These are phyloP conservation scores for Etia nguti DNA, from an alignment of 2,113 vertebrate genomes.

Conservation along the genomic window DNA sequence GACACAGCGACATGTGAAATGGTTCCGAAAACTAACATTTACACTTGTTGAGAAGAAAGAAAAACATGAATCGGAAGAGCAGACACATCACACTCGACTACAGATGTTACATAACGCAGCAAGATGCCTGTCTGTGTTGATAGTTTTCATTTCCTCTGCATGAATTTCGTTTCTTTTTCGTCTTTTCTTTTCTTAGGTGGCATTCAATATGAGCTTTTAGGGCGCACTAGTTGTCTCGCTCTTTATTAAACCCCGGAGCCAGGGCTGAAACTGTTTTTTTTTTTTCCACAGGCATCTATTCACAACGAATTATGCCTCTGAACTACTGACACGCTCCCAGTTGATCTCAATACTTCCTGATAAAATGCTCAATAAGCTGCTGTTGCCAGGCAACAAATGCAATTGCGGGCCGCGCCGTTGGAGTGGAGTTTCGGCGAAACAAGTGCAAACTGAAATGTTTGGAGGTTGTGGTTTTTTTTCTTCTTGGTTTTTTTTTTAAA, in stretches of 20 bases:
- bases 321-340: slow-evolving; percentile 27
- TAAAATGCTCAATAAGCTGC: slow-evolving; percentile 51
- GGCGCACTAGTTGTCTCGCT: not conserved
- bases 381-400: slow-evolving; percentile 51
- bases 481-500: not conserved
- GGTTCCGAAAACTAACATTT: not conserved
- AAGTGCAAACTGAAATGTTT: slow-evolving; percentile 11
- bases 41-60: not conserved
- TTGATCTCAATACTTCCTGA: slow-evolving; percentile 42
- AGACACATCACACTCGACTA: not conserved
- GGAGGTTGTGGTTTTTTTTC: not conserved
- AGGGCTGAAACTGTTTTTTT: not conserved
- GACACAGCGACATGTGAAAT: not conserved
- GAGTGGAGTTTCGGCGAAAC: slow-evolving; percentile 1
- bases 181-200: not conserved
- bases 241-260: slow-evolving; percentile 39
- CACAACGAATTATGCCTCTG: slow-evolving; percentile 44
- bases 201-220: slow-evolving; percentile 34
- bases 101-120: not conserved
- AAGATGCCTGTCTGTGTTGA: slow-evolving; percentile 5
- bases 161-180: not conserved
- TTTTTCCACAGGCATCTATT: slow-evolving; percentile 36
- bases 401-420: not conserved
- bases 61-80: not conserved
- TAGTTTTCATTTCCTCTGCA: slow-evolving; percentile 16